A percentile compares a stretch with the other conserved stretches of the same genome.
phyloP scores from a whole-genome alignment of 64 coral and sea anemone species.

The Actinia tenebrosa region DNA sequence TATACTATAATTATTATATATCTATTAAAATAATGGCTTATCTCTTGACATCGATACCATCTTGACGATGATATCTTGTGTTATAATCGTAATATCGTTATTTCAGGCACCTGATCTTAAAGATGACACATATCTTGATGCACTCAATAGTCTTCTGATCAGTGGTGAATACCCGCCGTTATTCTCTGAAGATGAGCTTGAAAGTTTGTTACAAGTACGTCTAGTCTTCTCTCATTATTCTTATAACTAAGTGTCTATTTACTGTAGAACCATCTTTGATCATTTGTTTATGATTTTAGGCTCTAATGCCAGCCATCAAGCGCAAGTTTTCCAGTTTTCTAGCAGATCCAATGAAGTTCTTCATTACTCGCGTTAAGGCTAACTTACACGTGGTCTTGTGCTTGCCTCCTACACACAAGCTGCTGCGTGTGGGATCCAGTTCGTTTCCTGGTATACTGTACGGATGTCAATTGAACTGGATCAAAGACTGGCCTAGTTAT shows the following conservation, averaged over 20 bases:
- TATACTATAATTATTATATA: neutral
- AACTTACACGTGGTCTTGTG: constrained; percentile 96
- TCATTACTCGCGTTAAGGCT: constrained; percentile 90
- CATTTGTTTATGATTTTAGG: constrained; percentile 25
- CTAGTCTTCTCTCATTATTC: neutral
- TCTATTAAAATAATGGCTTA: too few relatives aligned
- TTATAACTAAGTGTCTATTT: too few relatives aligned
- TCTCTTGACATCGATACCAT: too few relatives aligned
- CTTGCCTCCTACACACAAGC: constrained; percentile 79
- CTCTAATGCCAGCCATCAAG: constrained; percentile 97
- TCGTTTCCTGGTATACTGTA: constrained; percentile 86
- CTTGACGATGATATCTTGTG: too few relatives aligned
- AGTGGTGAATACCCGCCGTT: constrained; percentile 92
- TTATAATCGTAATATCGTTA: neutral
- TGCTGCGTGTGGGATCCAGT: constrained; percentile 67
- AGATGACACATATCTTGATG: constrained; percentile 86
- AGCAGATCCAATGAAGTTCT: constrained; percentile 99
- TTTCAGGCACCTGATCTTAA: constrained; percentile 76
- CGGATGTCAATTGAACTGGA: constrained; percentile 85
- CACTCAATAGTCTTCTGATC: constrained; percentile 84
- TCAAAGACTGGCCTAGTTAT: constrained; percentile 89
- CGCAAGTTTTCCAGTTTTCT: constrained; percentile 98
- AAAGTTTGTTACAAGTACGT: constrained; percentile 84
- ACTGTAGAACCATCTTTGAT: neutral
- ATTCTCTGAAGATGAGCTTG: constrained; percentile 92